Base-by-base conservation (phyloP, 2,888 invertebrate genomes). In the Drosophila parthenogenetica region DNA sequence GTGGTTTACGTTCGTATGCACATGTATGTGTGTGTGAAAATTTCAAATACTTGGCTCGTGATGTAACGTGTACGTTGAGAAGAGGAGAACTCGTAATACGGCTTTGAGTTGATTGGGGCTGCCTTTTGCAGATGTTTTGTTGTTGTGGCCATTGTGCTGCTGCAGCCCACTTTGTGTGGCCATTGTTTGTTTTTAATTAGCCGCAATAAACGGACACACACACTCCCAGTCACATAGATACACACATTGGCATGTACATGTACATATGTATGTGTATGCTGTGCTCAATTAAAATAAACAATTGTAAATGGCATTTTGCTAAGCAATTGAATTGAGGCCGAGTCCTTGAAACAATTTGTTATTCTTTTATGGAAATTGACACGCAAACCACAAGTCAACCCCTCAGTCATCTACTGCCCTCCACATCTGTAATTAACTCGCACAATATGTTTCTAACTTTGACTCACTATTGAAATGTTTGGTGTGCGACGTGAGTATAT, bases 161-260 rank as follows among this genome's bases (percentile, higher is more conserved):
- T 69, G 79, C 72, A 87, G 89, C 79, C 87, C 89, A 87, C 85
- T 86, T 85, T 85, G 79, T 79, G 62, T 43, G 77, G 68, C 72
- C 84, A 80, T 89, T 89, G 89, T 90, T 89, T 90, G 89, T 72
- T 89, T 90, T 89, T 90, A 90, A 89, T 89, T 89, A 89, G 90
- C 89, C 89, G 80, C 90, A 90, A 78, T 80, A 76, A 78, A 80
- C 80, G 73, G 63, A 70, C 74, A 63, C 67, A 63, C 51, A 75
- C 65, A 69, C 46, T 59, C 57, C 37, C 61, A 49, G 51, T 50
- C 35, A 67, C 25, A 49, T 37, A 49, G 43, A 68, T 39, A 57
- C 39, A 49, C 37, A 64, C 43, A 61, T 17, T 64, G 46, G 54
- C 50, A 61, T 58, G 46, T 17, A 45, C 11, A n/a, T 16, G 7